Evolutionary conservation across 2,797 vertebrate genomes (phyloP).

Genomic region (Syngnathus acus): DNA sequence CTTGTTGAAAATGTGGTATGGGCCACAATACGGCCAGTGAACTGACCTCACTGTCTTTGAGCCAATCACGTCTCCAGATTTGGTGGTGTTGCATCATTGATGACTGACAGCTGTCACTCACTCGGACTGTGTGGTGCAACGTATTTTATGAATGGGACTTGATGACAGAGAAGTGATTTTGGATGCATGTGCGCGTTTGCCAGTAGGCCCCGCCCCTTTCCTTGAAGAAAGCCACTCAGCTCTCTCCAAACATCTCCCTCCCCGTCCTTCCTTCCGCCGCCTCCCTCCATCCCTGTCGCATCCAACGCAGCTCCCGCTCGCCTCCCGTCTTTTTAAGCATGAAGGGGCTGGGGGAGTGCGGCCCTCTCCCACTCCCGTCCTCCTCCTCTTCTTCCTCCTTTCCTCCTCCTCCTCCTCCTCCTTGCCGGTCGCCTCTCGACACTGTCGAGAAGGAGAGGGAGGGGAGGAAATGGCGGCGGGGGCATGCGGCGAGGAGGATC

Average conservation of each 20-base stretch:
- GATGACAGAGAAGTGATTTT: background rate
- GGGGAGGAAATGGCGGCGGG: conserved; percentile 75
- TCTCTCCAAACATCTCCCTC: conserved; percentile 42
- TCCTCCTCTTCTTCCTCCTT: conserved; percentile 36
- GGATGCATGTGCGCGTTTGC: conserved; percentile 3
- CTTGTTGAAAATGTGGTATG: too few species aligned
- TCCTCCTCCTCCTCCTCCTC: conserved; percentile 47
- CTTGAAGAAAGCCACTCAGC: conserved; percentile 51
- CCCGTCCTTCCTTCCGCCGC: conserved; percentile 42
- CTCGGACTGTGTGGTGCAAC: background rate
- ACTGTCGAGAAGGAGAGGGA: conserved; percentile 69
- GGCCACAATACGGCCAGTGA: background rate
- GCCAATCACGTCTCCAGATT: conserved; percentile 5
- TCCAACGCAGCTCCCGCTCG: conserved; percentile 62
- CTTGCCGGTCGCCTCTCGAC: conserved; percentile 50
- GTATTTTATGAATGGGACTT: conserved; percentile 6
- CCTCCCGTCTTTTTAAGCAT: conserved; percentile 61
- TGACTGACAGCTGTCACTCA: background rate
- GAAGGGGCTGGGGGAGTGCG: conserved; percentile 65
- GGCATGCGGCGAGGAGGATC: conserved; percentile 73
- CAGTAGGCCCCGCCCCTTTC: conserved; percentile 22
- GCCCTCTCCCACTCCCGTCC: conserved; percentile 56
- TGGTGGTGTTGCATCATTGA: background rate
- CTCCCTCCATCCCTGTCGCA: conserved; percentile 61
- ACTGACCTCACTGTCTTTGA: background rate